Conservation (phyloP, 2,113 vertebrate genomes). For the Garra rufa region DNA sequence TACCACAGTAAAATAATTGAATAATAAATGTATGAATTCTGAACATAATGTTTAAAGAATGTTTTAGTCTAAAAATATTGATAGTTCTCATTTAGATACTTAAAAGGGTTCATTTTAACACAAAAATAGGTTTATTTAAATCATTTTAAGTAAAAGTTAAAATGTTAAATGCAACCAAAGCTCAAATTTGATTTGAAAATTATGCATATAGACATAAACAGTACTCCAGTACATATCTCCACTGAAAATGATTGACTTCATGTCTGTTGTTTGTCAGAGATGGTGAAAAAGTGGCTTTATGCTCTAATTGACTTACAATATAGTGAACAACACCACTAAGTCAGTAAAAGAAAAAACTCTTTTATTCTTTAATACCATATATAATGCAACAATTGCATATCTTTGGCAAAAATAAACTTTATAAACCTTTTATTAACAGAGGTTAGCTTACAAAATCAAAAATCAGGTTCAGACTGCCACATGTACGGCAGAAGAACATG, state of each 20-base stretch:
- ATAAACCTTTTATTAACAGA: slow-evolving; percentile 99
- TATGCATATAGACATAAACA: neutral
- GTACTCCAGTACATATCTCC: neutral
- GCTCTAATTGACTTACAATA: neutral
- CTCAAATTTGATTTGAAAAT: neutral
- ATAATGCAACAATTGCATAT: slow-evolving; percentile 99
- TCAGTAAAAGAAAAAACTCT: slow-evolving; percentile 88
- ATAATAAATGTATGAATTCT: neutral
- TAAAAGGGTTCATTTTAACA: too few species aligned
- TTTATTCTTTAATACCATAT: slow-evolving; percentile 96
- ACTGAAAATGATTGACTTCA: neutral
- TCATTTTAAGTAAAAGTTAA: too few species aligned
- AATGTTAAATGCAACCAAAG: neutral
- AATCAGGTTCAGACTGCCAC: slow-evolving; percentile 78
- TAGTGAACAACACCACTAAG: slow-evolving; percentile 36
- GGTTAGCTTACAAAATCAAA: slow-evolving; percentile 99
- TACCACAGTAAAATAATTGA: neutral
- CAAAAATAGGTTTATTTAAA: too few species aligned
- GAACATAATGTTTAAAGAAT: neutral
- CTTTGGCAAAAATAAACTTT: slow-evolving; percentile 99
- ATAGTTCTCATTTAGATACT: too few species aligned
- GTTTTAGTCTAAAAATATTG: too few species aligned
- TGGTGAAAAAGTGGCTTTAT: neutral
- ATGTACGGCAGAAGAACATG: slow-evolving; percentile 77
- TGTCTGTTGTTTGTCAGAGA: neutral